Evolutionary conservation across 1,140 invertebrate species (phyloP), one percentile per base, ranked within the genome.

Genomic region (Drosophila rufa): DNA sequence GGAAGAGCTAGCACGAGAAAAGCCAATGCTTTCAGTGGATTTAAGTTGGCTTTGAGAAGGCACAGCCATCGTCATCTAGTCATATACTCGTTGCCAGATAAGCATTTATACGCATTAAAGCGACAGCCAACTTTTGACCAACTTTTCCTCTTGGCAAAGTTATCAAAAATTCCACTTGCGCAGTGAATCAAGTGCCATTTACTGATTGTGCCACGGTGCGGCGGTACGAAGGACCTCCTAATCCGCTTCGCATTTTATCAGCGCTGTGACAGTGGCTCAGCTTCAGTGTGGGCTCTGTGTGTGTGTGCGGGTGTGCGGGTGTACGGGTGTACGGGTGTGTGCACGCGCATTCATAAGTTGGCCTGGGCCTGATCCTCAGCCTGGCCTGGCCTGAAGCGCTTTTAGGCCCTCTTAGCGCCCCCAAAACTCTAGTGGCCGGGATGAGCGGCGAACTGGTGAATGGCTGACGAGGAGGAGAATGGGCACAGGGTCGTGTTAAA

Each of bases 151-250:
- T 73, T 45, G 85, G 48, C 65, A 90, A 90, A 90, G 85, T 90
- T 90, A 90, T 90, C 85, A 90, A 90, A 90, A 90, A 90, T 90
- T 90, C 85, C 85, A 90, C 86, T 90, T 90, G 86, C 85, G 81
- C 81, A 89, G 82, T 91, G 82, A 91, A 90, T 90, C 85, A 90
- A 90, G 85, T 90, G 85, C 81, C 85, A 90, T 90, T 89, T 90
- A 89, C 85, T 90, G 85, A 89, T 89, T 89, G 84, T 90, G 74
- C 80, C 79, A 79, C 67, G 80, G 64, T 68, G 46, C 58, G 45
- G 33, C 64, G 58, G 43, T 67, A 15, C 66, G 56, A 78, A 79
- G 79, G 74, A 81, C 58, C 78, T 68, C 85, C 66, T 90, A 90
- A 90, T 90, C 85, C 85, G 85, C 85, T 90, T 90, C 85, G 75